A percentile compares a stretch with the other conserved stretches of the same genome.
Conservation (phyloP, 2,113 vertebrate species). For the Stigmatopora nigra region DNA sequence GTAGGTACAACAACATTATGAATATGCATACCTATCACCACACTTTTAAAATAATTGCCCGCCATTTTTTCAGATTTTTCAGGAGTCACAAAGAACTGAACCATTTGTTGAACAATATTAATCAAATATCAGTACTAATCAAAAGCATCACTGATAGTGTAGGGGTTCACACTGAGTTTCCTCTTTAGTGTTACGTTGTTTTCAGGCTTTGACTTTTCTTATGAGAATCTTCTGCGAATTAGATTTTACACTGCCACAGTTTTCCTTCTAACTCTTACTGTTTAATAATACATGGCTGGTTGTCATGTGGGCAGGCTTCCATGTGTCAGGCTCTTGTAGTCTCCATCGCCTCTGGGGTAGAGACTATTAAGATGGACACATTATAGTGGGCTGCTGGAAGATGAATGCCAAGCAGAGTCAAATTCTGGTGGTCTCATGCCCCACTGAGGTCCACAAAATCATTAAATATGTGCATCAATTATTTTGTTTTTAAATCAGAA, state of each 20-base stretch:
- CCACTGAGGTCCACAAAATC: conserved; percentile 13
- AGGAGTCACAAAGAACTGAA: too few species aligned
- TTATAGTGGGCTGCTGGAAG: conserved; percentile 38
- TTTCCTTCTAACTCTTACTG: conserved; percentile 38
- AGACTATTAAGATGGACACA: conserved; percentile 28
- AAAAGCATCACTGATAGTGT: too few species aligned
- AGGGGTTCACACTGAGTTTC: background rate
- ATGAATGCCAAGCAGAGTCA: conserved; percentile 29
- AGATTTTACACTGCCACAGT: conserved; percentile 32
- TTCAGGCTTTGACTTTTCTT: conserved; percentile 40
- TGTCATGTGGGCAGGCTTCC: conserved; percentile 34
- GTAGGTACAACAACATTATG: background rate
- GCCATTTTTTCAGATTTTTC: too few species aligned
- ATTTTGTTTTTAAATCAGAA: conserved; percentile 1
- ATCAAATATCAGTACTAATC: too few species aligned
- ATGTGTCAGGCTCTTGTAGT: conserved; percentile 31
- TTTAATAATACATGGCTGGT: conserved; percentile 55
- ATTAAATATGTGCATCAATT: conserved; percentile 2
- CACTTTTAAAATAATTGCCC: too few species aligned
- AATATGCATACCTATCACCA: too few species aligned
- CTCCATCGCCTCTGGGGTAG: conserved; percentile 27
- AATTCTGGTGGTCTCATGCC: conserved; percentile 36
- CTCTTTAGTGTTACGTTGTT: conserved; percentile 12
- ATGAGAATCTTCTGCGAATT: conserved; percentile 36
- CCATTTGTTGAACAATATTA: too few species aligned